Conservation (phyloP, 35 echinoderm and acorn worm species). For the Anneissia japonica region DNA sequence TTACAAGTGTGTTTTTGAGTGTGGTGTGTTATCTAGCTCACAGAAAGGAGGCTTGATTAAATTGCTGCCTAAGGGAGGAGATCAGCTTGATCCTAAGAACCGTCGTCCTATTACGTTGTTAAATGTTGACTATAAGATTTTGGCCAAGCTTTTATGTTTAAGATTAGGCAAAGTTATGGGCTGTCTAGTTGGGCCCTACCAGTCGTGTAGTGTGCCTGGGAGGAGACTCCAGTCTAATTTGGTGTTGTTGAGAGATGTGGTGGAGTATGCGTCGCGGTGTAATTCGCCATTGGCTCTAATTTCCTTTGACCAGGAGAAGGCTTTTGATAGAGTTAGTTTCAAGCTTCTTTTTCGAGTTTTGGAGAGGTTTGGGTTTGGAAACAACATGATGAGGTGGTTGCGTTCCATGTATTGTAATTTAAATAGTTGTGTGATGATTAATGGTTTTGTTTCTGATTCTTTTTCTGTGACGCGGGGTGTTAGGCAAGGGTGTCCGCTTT, state of each 20-base stretch:
- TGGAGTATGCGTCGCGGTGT: background rate
- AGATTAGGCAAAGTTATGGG: background rate
- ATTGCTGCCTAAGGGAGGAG: background rate
- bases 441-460: background rate
- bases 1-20: background rate
- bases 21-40: background rate
- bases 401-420: background rate
- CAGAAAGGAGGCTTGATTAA: background rate
- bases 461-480: constrained; percentile 20
- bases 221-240: constrained; percentile 21
- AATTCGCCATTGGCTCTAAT: background rate
- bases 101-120: constrained; percentile 13
- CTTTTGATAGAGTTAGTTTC: background rate
- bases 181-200: constrained; percentile 2
- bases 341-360: background rate
- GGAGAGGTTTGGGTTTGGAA: background rate
- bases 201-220: constrained; percentile 1
- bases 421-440: background rate
- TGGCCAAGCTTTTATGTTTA: constrained; percentile 7
- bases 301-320: background rate
- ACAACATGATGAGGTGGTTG: background rate
- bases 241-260: constrained; percentile 9
- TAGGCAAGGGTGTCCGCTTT: constrained; percentile 43
- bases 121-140: constrained; percentile 24
- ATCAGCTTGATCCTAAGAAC: background rate